Percentiles rank a stretch among this genome's conserved stretches.
phyloP scores from a whole-genome alignment of 1,140 invertebrate species.

The Meloidogyne floridensis region DNA sequence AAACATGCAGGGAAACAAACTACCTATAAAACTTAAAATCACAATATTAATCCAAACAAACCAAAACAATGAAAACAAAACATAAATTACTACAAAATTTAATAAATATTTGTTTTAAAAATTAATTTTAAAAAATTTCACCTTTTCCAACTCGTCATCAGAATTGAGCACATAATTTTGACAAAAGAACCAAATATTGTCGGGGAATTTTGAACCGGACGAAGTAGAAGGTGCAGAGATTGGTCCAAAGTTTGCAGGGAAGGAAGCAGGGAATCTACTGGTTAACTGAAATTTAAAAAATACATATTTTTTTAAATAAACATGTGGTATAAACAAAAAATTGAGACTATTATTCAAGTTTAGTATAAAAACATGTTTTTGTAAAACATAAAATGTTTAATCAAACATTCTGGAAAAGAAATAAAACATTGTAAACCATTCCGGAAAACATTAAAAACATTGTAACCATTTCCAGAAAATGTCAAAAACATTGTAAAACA shows the following conservation, averaged over 20 bases:
- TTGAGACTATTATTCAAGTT: neutral
- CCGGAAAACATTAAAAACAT: too few relatives aligned
- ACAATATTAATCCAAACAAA: too few relatives aligned
- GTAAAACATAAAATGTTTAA: too few relatives aligned
- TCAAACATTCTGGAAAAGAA: too few relatives aligned
- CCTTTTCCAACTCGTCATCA: conserved; percentile 38
- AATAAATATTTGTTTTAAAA: conserved; percentile 1
- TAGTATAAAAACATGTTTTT: too few relatives aligned
- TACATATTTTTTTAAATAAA: too few relatives aligned
- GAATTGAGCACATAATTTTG: conserved; percentile 77
- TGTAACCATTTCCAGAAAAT: too few relatives aligned
- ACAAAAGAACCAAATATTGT: conserved; percentile 71
- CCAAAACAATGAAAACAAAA: neutral
- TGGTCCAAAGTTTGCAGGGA: conserved; percentile 73
- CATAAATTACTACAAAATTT: neutral
- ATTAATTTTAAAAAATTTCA: conserved; percentile 7
- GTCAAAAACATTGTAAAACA: too few relatives aligned
- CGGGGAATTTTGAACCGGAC: conserved; percentile 45
- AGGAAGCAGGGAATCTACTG: conserved; percentile 77
- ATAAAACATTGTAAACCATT: too few relatives aligned
- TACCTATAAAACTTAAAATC: too few relatives aligned
- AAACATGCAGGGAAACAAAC: too few relatives aligned
- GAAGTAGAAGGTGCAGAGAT: conserved; percentile 73
- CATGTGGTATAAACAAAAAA: neutral
- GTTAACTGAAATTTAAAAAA: conserved; percentile 59